Evolutionary conservation across 2,113 vertebrate genomes (phyloP).

Genomic region (Crocuta crocuta): DNA sequence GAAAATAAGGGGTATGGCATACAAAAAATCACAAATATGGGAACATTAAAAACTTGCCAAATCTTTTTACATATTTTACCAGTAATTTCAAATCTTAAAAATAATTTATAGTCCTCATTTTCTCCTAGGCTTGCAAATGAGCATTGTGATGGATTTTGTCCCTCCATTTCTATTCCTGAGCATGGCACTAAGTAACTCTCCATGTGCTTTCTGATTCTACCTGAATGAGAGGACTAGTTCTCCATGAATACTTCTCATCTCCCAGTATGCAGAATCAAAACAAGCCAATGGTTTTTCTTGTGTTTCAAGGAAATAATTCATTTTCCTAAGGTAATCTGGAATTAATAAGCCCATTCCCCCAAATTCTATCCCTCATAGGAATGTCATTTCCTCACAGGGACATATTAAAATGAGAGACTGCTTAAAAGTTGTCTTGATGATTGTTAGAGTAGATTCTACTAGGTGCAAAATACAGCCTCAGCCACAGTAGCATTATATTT

Average conservation of each 20-base stretch:
- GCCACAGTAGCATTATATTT: not conserved
- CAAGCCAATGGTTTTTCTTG: not conserved
- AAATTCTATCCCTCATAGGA: not conserved
- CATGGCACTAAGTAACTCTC: not conserved
- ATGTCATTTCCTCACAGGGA: not conserved
- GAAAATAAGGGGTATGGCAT: not conserved
- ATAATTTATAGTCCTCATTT: not conserved
- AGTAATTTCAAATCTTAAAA: not conserved
- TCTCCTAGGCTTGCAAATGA: not conserved
- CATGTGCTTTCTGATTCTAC: not conserved
- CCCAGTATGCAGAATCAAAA: not conserved
- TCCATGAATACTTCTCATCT: not conserved
- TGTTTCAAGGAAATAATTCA: constrained; percentile 42
- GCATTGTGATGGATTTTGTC: not conserved
- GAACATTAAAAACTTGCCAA: not conserved
- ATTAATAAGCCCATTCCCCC: not conserved
- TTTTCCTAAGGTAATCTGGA: not conserved
- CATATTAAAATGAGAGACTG: not conserved
- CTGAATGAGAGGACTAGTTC: not conserved
- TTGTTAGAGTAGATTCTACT: not conserved
- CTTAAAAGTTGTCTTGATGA: not conserved
- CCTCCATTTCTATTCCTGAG: not conserved
- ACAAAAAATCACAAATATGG: not conserved
- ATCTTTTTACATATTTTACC: not conserved
- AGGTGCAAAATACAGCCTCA: not conserved